Evolutionary conservation across 2,797 vertebrate species (phyloP).

Genomic region (Ibycter americanus): DNA sequence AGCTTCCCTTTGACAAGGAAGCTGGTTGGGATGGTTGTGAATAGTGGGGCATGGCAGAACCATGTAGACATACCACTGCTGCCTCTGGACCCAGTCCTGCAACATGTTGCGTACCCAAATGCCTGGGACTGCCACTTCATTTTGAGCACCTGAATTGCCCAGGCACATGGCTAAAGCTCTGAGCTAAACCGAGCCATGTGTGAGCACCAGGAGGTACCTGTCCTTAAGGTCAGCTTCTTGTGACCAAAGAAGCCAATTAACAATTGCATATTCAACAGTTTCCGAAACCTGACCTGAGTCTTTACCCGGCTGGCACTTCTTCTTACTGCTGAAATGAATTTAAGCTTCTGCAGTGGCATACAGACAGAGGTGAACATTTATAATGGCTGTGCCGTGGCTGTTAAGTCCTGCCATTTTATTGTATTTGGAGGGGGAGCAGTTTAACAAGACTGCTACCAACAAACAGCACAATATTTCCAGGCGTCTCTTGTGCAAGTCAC

Average conservation of each 20-base stretch:
- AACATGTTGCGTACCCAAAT: fast-evolving
- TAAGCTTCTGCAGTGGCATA: background rate
- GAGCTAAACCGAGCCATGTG: fast-evolving
- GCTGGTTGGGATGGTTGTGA: background rate
- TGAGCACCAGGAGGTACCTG: background rate
- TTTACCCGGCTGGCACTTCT: fast-evolving
- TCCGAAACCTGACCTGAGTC: background rate
- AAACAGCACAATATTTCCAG: slow-evolving; percentile 40
- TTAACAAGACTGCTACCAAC: slow-evolving; percentile 46
- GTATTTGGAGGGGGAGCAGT: background rate
- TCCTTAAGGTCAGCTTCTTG: fast-evolving
- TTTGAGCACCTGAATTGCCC: background rate
- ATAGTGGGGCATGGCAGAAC: too few relatives aligned
- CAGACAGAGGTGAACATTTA: background rate
- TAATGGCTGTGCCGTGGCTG: background rate
- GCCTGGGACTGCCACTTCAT: fast-evolving
- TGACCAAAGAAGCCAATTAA: background rate
- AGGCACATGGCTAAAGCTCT: fast-evolving
- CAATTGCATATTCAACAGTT: fast-evolving
- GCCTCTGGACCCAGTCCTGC: background rate
- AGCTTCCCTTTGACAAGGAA: background rate
- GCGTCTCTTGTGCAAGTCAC: slow-evolving; percentile 37
- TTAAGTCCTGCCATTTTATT: slow-evolving; percentile 22
- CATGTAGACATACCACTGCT: fast-evolving
- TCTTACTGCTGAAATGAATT: background rate